Percentiles rank a stretch among this genome's conserved stretches.
Evolutionary conservation across 2,113 vertebrate species (phyloP).

Genomic region (Saccopteryx bilineata): DNA sequence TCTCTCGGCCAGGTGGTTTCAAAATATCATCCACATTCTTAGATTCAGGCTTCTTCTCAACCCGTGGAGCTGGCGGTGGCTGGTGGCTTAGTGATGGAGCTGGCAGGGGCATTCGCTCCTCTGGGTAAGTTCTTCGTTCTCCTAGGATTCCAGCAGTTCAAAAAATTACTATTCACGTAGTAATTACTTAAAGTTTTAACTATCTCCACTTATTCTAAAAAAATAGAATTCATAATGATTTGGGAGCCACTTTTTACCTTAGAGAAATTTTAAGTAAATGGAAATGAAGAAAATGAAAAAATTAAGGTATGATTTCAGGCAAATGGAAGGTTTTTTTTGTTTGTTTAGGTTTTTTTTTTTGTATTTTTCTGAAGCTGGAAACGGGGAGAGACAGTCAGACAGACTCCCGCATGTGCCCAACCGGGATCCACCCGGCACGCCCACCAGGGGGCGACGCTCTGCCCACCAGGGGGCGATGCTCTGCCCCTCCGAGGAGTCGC

Average conservation of each 20-base stretch:
- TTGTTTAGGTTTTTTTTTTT: too few relatives aligned
- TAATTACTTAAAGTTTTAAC: slow-evolving; percentile 81
- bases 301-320: slow-evolving; percentile 36
- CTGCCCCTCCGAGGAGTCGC: too few relatives aligned
- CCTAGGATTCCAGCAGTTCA: slow-evolving; percentile 88
- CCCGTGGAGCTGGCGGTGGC: slow-evolving; percentile 90
- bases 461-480: too few relatives aligned
- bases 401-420: too few relatives aligned
- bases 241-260: slow-evolving; percentile 34
- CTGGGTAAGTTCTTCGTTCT: slow-evolving; percentile 94
- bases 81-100: slow-evolving; percentile 91
- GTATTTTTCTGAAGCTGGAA: too few relatives aligned
- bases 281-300: slow-evolving; percentile 62
- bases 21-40: slow-evolving; percentile 99
- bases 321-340: slow-evolving; percentile 13
- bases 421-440: too few relatives aligned
- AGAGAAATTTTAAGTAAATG: slow-evolving; percentile 48
- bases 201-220: slow-evolving; percentile 63
- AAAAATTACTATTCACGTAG: slow-evolving; percentile 83
- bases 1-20: slow-evolving; percentile 95
- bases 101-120: slow-evolving; percentile 93
- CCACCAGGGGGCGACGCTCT: too few relatives aligned
- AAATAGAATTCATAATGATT: slow-evolving; percentile 72
- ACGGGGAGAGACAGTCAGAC: too few relatives aligned
- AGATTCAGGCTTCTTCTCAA: slow-evolving; percentile 97